Conservation (phyloP, 2,888 invertebrate genomes). For the Bursaphelenchus okinawaensis region DNA sequence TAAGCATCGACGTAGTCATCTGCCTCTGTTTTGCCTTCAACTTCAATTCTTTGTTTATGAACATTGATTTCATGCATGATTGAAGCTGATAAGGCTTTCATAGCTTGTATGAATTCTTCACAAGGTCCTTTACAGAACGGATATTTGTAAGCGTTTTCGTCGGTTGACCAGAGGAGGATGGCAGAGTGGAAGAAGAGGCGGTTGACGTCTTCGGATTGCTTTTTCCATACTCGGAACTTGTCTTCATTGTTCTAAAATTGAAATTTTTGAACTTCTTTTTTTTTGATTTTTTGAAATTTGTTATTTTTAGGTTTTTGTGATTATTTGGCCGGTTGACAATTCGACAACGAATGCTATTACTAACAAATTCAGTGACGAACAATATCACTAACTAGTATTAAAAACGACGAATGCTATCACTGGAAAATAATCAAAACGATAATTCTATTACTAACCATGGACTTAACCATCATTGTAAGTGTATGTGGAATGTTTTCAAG, state of each 20-base stretch:
- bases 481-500: neutral
- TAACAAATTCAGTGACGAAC: too few species aligned
- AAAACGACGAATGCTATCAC: too few species aligned
- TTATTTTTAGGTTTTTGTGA: too few species aligned
- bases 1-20: conserved; percentile 10
- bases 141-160: neutral
- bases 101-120: neutral
- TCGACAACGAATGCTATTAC: too few species aligned
- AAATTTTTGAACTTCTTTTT: too few species aligned
- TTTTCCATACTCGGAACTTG: conserved; percentile 2
- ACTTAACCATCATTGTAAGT: too few species aligned
- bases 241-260: neutral
- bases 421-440: too few species aligned
- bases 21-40: neutral
- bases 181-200: neutral
- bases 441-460: too few species aligned
- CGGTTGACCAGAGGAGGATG: neutral
- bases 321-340: too few species aligned
- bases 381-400: too few species aligned
- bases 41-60: neutral
- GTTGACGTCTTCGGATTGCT: neutral
- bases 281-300: neutral
- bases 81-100: neutral
- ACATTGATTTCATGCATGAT: neutral
- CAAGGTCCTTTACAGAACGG: neutral